phyloP scores from a whole-genome alignment of 2,113 vertebrate genomes.

The Zeus faber region DNA sequence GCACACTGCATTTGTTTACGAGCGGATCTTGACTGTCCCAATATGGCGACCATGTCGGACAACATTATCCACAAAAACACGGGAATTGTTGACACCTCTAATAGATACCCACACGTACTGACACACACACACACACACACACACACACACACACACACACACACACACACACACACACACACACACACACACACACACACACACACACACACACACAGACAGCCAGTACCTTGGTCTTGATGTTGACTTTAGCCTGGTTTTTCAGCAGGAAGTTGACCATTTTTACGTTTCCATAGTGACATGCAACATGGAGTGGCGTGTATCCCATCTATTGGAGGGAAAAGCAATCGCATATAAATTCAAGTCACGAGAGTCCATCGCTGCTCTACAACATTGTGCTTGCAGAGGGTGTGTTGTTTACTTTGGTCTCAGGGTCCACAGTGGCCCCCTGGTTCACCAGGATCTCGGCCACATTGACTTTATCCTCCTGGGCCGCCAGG shows the following conservation, averaged over 20 bases:
- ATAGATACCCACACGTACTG: too few relatives aligned
- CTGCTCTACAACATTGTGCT: neutral
- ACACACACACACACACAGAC: neutral
- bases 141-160: too few relatives aligned
- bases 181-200: too few relatives aligned
- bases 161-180: neutral
- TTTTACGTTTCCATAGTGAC: slow-evolving; percentile 98
- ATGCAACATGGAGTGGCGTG: slow-evolving; percentile 94
- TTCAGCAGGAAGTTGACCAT: slow-evolving; percentile 95
- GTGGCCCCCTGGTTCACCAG: slow-evolving; percentile 89
- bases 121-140: neutral
- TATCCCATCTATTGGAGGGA: slow-evolving; percentile 84
- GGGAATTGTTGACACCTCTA: too few relatives aligned
- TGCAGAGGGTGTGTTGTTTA: slow-evolving; percentile 35
- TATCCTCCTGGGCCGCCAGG: slow-evolving; percentile 94
- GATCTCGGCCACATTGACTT: slow-evolving; percentile 93
- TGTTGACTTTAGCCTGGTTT: slow-evolving; percentile 91
- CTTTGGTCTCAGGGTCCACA: slow-evolving; percentile 90
- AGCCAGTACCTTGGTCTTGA: slow-evolving; percentile 89
- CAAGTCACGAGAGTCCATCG: too few relatives aligned
- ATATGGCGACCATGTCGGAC: too few relatives aligned
- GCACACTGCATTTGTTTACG: too few relatives aligned
- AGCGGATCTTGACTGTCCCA: too few relatives aligned
- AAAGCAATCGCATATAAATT: neutral
- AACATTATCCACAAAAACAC: too few relatives aligned